A percentile compares a stretch with the other conserved stretches of the same genome.
These are phyloP conservation scores for Alca torda DNA, from an alignment of 2,797 vertebrate species.

Conservation along the genomic window DNA sequence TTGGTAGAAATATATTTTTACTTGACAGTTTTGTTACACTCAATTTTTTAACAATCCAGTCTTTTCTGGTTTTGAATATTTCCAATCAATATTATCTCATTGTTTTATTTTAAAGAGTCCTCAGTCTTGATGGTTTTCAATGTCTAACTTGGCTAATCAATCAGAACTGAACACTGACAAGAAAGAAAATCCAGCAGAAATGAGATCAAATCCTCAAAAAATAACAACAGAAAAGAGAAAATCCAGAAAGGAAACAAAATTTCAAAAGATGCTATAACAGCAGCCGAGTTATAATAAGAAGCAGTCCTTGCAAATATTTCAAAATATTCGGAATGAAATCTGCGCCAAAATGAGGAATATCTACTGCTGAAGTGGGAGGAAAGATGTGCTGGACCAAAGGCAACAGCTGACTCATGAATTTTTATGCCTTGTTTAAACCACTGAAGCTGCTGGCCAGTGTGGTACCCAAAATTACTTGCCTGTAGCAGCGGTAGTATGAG, in stretches of 20 bases:
- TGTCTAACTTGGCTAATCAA: background rate
- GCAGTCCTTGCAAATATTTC: background rate
- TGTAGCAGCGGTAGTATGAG: background rate
- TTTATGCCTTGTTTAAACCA: background rate
- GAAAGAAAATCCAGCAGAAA: background rate
- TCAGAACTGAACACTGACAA: background rate
- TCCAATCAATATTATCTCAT: conserved; percentile 13
- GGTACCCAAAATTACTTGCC: background rate
- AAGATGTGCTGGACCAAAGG: background rate
- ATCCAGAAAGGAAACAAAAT: background rate
- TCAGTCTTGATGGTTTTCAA: background rate
- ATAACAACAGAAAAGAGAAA: background rate
- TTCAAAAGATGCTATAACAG: background rate
- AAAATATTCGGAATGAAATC: background rate
- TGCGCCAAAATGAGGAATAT: background rate
- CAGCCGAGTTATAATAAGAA: background rate
- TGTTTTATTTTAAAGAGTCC: background rate
- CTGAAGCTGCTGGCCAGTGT: background rate
- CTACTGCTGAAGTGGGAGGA: background rate
- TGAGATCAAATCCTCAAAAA: background rate
- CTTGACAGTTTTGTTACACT: background rate
- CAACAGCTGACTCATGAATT: background rate
- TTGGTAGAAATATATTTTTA: conserved; percentile 11
- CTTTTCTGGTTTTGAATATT: background rate
- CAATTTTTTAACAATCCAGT: background rate